phyloP scores from a whole-genome alignment of 2,113 vertebrate genomes.

The Salvator merianae region DNA sequence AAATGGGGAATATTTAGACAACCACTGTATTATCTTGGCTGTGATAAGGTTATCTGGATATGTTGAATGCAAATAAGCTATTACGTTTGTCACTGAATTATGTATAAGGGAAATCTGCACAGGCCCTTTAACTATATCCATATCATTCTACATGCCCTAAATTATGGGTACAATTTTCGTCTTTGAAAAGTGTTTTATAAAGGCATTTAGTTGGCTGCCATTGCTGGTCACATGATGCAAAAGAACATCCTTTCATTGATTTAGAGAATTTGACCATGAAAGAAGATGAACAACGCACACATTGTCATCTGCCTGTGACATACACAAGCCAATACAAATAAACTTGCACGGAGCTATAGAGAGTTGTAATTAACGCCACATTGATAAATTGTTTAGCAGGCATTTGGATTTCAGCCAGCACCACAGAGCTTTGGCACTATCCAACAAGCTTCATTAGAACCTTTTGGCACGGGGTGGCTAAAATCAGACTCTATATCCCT shows the following conservation, averaged over 20 bases:
- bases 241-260: conserved; percentile 23
- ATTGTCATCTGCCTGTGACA: conserved; percentile 38
- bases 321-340: conserved; percentile 16
- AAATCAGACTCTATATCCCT: background rate
- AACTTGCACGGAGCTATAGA: conserved; percentile 21
- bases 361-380: background rate
- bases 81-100: too few relatives aligned
- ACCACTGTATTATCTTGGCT: too few relatives aligned
- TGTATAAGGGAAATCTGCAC: too few relatives aligned
- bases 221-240: conserved; percentile 40
- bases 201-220: conserved; percentile 36
- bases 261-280: conserved; percentile 30
- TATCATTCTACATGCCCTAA: background rate
- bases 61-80: too few relatives aligned
- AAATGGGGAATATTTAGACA: too few relatives aligned
- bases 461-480: background rate
- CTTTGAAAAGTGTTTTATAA: background rate
- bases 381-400: conserved; percentile 21
- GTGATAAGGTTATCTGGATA: too few relatives aligned
- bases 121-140: too few relatives aligned
- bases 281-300: conserved; percentile 36
- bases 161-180: background rate
- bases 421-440: conserved; percentile 17
- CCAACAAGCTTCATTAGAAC: background rate
- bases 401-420: conserved; percentile 41